A percentile compares a stretch with the other conserved stretches of the same genome.
Evolutionary conservation across 2,113 vertebrate species (phyloP).

Genomic region (Misgurnus anguillicaudatus): DNA sequence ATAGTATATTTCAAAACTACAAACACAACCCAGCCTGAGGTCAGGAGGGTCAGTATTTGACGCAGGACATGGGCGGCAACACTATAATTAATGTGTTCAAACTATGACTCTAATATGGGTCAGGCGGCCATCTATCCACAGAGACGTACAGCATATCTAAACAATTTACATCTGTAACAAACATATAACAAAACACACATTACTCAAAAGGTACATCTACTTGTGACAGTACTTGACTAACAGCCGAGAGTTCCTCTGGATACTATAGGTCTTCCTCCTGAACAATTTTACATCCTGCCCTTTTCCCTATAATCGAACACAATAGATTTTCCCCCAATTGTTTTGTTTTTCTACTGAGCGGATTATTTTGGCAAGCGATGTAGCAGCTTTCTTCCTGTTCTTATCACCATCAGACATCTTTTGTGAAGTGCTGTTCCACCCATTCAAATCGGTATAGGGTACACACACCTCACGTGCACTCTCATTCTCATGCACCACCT

Average conservation of each 20-base stretch:
- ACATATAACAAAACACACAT: neutral
- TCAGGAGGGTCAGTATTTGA: conserved; percentile 11
- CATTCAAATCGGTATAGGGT: conserved; percentile 20
- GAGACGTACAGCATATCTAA: conserved; percentile 6
- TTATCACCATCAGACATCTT: conserved; percentile 75
- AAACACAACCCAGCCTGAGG: neutral
- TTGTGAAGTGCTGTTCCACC: conserved; percentile 63
- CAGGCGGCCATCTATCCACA: neutral
- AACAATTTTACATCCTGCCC: conserved; percentile 51
- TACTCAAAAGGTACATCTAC: neutral
- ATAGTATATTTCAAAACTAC: no score
- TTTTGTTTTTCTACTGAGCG: conserved; percentile 58
- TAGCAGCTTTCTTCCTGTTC: conserved; percentile 58
- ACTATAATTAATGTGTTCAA: neutral
- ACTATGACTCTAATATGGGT: neutral
- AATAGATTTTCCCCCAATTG: conserved; percentile 78
- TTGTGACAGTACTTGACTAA: conserved; percentile 44
- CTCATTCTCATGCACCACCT: conserved; percentile 11
- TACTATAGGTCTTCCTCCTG: conserved; percentile 60
- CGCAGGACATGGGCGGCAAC: conserved; percentile 24
- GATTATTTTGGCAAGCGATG: conserved; percentile 68
- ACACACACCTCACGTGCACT: conserved; percentile 17
- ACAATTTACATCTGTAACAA: neutral
- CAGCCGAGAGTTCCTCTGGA: conserved; percentile 40
- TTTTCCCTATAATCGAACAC: conserved; percentile 66